Percentiles rank a stretch among this genome's conserved stretches.
These are phyloP conservation scores for Geopemphigus sp. DNA, from an alignment of 1,140 invertebrate species.

Conservation along the genomic window DNA sequence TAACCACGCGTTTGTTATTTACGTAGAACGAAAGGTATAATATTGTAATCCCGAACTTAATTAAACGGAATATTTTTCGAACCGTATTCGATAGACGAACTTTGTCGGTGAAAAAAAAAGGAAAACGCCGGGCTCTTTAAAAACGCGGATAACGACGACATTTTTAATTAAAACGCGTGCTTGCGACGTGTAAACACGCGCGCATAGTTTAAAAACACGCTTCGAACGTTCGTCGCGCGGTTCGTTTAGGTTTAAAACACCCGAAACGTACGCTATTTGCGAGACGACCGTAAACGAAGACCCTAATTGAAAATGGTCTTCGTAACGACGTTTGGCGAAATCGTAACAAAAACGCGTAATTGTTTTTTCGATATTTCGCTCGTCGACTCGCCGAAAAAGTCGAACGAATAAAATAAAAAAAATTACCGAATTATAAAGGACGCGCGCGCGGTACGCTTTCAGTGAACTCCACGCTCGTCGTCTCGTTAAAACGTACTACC, in stretches of 20 bases:
- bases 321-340: too few relatives aligned
- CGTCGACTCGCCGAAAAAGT: too few relatives aligned
- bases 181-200: neutral
- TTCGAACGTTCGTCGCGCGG: neutral
- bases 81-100: neutral
- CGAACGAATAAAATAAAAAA: too few relatives aligned
- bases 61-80: neutral
- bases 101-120: neutral
- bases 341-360: too few relatives aligned
- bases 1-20: neutral
- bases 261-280: too few relatives aligned
- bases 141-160: neutral
- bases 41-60: neutral
- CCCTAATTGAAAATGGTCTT: too few relatives aligned
- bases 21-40: neutral
- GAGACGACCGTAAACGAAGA: too few relatives aligned
- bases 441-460: too few relatives aligned
- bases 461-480: too few relatives aligned
- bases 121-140: neutral
- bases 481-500: too few relatives aligned
- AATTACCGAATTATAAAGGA: too few relatives aligned
- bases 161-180: neutral
- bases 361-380: too few relatives aligned
- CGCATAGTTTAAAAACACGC: neutral
- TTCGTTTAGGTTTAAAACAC: constrained; percentile 6